Conservation (phyloP, 2,113 vertebrate species). For the Eublepharis macularius region DNA sequence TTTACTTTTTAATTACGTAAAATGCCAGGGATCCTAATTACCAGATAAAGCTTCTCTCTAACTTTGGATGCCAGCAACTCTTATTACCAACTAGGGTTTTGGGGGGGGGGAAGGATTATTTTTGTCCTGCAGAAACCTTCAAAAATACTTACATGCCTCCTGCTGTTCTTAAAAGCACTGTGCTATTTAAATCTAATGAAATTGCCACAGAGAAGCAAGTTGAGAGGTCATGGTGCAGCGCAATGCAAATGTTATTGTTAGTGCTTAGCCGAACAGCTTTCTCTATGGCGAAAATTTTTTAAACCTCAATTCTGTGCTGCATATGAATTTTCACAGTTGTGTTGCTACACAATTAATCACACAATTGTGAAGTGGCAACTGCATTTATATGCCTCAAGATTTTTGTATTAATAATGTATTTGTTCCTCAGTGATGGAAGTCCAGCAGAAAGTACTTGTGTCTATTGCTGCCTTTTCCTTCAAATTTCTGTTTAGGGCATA, state of each 20-base stretch:
- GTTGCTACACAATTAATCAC: background rate
- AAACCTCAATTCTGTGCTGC: background rate
- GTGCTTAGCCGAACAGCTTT: background rate
- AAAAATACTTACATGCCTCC: background rate
- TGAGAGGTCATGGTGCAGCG: background rate
- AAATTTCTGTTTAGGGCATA: background rate
- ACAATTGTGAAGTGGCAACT: too few species aligned
- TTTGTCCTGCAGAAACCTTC: background rate
- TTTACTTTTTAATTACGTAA: background rate
- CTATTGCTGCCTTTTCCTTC: background rate
- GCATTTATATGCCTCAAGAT: background rate
- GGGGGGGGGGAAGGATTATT: background rate
- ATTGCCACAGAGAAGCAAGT: background rate
- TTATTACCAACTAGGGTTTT: slow-evolving; percentile 14
- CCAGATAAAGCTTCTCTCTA: background rate
- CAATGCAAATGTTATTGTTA: background rate
- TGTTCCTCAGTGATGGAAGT: background rate
- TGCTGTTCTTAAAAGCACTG: background rate
- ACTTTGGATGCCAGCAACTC: background rate
- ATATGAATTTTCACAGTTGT: background rate
- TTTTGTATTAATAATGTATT: background rate
- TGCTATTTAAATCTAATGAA: slow-evolving; percentile 4
- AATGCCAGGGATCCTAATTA: slow-evolving; percentile 15
- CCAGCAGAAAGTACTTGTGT: background rate
- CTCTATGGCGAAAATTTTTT: slow-evolving; percentile 10